Percentiles rank a stretch among this genome's conserved stretches.
phyloP scores from a whole-genome alignment of 2,888 invertebrate genomes.

The Nebria salina region DNA sequence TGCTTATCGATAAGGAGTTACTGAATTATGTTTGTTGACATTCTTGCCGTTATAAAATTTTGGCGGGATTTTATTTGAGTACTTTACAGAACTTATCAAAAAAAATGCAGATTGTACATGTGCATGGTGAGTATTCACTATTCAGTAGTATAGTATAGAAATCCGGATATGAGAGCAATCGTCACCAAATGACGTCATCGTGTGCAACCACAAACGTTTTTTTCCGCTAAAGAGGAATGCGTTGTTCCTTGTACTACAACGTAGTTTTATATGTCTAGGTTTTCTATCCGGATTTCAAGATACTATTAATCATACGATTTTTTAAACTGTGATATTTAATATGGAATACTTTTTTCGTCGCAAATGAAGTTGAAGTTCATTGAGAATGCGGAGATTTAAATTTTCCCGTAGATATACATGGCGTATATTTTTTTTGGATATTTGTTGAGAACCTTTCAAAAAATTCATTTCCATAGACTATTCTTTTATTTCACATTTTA shows the following conservation, averaged over 20 bases:
- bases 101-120: neutral
- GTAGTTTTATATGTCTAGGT: conserved; percentile 6
- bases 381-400: neutral
- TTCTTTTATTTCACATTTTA: too few relatives aligned
- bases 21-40: neutral
- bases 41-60: neutral
- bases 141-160: neutral
- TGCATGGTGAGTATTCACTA: neutral
- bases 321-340: conserved; percentile 5
- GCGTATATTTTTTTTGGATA: too few relatives aligned
- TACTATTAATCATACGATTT: conserved; percentile 7
- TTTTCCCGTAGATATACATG: conserved; percentile 2
- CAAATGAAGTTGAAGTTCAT: conserved; percentile 2
- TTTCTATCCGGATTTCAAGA: conserved; percentile 17
- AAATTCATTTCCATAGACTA: too few relatives aligned
- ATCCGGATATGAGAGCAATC: conserved; percentile 4
- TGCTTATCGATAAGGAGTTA: too few relatives aligned
- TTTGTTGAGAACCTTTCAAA: too few relatives aligned
- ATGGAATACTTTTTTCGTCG: neutral
- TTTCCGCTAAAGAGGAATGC: neutral
- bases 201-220: neutral
- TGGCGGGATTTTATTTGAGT: neutral
- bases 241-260: neutral
- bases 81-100: neutral
- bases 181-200: conserved; percentile 2